Evolutionary conservation across 2,888 invertebrate species (phyloP).

Genomic region (Harpalus rubripes): DNA sequence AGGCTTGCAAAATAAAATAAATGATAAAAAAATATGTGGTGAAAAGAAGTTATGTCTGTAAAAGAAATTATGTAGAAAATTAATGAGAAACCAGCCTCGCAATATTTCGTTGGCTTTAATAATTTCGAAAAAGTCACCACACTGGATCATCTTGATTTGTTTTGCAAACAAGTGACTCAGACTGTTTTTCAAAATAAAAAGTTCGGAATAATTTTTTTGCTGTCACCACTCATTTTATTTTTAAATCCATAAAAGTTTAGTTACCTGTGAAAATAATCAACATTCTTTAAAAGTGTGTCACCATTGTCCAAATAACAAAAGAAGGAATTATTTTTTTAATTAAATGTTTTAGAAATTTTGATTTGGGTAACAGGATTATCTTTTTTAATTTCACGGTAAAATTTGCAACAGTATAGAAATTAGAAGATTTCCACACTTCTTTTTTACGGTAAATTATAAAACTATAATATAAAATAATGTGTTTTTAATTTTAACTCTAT

Average conservation of each 20-base stretch:
- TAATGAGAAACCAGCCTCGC: constrained; percentile 20
- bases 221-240: constrained; percentile 43
- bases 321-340: constrained; percentile 52
- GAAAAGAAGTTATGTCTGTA: constrained; percentile 5
- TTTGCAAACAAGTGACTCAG: constrained; percentile 56
- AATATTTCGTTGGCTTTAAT: not conserved
- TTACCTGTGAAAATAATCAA: constrained; percentile 38
- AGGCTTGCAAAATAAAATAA: constrained; percentile 7
- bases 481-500: too few species aligned
- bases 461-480: not conserved
- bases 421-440: not conserved
- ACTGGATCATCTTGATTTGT: constrained; percentile 45
- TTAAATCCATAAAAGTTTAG: constrained; percentile 33
- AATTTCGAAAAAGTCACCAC: constrained; percentile 20
- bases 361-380: constrained; percentile 49
- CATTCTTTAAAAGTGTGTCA: constrained; percentile 38
- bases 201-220: constrained; percentile 22
- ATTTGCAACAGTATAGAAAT: not conserved
- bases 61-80: constrained; percentile 24
- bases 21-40: not conserved
- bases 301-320: constrained; percentile 35
- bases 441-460: constrained; percentile 3
- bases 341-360: constrained; percentile 32
- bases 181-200: constrained; percentile 26
- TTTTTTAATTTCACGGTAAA: constrained; percentile 53